Base-by-base conservation (phyloP, 2,797 vertebrate genomes). In the Ambastaia sidthimunki region DNA sequence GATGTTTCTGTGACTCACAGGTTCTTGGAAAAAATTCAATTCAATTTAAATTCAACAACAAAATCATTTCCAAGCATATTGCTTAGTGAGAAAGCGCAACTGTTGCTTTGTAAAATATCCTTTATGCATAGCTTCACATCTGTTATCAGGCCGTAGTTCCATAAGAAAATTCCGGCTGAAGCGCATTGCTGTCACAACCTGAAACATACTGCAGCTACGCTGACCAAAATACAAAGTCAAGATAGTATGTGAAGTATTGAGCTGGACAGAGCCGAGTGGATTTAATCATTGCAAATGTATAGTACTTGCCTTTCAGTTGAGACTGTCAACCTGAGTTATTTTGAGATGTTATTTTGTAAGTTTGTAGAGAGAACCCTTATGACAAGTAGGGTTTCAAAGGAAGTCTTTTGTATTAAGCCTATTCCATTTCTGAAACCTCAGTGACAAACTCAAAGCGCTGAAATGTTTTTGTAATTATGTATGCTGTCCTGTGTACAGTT, bases 21-120 rank as follows among this genome's bases (percentile, higher is more conserved):
- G 41, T 80, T 82, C 80, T 78, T 67, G 12, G 10, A 70, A 66
- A 55, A 74, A 75, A 82, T n/a, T n/a, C 75, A 59, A 80, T 74
- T 71, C 67, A 47, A 80, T 84, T 81, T 2, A n/a, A 78, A 82
- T 84, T 69, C 63, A 82, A 67, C 78, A 63, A 13, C 21, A 34
- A 65, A 52, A 74, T 69, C 6, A 59, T 71, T 83, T 65, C 72
- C 59, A 57, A 81, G 80, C 52, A 37, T 69, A 60, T 74, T 60
- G 55, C 62, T 68, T 78, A 60, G 66, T 41, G 37, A 76, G 67
- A 74, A 71, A 67, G 63, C 54, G 47, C 77, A 84, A 78, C 70
- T 74, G 60, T 80, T 71, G 73, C 82, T 74, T 71, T 82, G 82
- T 84, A 86, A 82, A 83, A 82, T 82, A 82, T 83, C 80, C 74